A percentile compares a stretch with the other conserved stretches of the same genome.
Conservation (phyloP, 2,888 invertebrate genomes). For the Sarcophaga subvicina region DNA sequence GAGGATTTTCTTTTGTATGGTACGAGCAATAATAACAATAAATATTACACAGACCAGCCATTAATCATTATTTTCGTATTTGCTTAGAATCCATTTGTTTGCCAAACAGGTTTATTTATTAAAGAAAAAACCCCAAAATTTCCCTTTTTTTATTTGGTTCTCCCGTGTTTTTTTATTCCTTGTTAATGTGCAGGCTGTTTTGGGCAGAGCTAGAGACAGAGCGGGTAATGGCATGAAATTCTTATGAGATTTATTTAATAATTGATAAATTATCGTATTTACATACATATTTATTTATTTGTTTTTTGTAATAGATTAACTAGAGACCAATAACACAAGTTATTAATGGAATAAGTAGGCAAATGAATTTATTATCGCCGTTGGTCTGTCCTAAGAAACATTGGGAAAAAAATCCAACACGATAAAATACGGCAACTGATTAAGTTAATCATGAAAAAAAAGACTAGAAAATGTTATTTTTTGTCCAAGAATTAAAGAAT, state of each 20-base stretch:
- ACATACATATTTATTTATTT: not conserved
- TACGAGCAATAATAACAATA: not conserved
- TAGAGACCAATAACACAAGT: not conserved
- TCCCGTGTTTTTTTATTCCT: too few species aligned
- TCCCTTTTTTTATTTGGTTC: not conserved
- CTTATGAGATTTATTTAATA: conserved; percentile 37
- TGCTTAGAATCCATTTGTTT: not conserved
- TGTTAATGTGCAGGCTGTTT: not conserved
- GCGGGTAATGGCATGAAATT: conserved; percentile 1
- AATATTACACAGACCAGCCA: not conserved
- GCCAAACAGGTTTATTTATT: not conserved
- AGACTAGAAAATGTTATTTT: not conserved
- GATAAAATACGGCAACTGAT: not conserved
- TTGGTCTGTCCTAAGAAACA: not conserved
- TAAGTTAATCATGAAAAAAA: not conserved
- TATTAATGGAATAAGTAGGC: conserved; percentile 8
- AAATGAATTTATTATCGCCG: not conserved
- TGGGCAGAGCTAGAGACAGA: not conserved
- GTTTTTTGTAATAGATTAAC: not conserved
- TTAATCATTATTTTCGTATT: not conserved
- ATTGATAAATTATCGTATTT: conserved; percentile 32
- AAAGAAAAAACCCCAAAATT: not conserved
- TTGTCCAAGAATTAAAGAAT: not conserved
- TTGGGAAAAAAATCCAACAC: not conserved
- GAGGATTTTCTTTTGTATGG: not conserved